Conservation (phyloP, 2,113 vertebrate genomes). For the Xiphorhynchus elegans region DNA sequence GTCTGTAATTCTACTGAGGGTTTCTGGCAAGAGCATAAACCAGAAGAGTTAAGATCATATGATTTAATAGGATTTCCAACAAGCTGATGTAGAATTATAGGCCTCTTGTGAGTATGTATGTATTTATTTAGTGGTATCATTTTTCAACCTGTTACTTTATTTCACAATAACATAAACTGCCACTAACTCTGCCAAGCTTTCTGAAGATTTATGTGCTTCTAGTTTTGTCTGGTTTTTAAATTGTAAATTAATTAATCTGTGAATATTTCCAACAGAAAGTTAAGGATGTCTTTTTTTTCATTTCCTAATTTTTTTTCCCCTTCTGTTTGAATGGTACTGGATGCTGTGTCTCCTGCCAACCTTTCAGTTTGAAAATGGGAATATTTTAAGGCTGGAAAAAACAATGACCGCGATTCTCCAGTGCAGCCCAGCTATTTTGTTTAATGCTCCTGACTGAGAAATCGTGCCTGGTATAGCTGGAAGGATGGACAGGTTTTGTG, state of each 20-base stretch:
- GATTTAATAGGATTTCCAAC: neutral
- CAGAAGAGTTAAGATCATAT: neutral
- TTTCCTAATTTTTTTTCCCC: no score
- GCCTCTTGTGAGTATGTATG: neutral
- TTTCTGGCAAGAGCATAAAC: neutral
- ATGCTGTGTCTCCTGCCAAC: neutral
- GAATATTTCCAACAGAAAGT: neutral
- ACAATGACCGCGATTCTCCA: neutral
- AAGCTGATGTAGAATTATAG: neutral
- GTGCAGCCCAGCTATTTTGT: neutral
- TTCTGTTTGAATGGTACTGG: neutral
- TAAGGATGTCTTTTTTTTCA: neutral
- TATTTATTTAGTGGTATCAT: neutral
- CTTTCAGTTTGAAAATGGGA: neutral
- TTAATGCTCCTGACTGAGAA: neutral
- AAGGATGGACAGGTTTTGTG: neutral
- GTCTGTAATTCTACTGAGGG: neutral
- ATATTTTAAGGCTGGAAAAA: neutral
- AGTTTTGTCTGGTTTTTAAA: neutral
- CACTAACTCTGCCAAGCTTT: neutral
- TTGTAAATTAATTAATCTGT: neutral
- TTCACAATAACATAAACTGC: neutral
- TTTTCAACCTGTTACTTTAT: neutral
- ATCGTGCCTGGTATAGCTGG: neutral
- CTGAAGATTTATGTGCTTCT: neutral